Conservation (phyloP, 2,797 vertebrate species). For the Clarias pachynema region DNA sequence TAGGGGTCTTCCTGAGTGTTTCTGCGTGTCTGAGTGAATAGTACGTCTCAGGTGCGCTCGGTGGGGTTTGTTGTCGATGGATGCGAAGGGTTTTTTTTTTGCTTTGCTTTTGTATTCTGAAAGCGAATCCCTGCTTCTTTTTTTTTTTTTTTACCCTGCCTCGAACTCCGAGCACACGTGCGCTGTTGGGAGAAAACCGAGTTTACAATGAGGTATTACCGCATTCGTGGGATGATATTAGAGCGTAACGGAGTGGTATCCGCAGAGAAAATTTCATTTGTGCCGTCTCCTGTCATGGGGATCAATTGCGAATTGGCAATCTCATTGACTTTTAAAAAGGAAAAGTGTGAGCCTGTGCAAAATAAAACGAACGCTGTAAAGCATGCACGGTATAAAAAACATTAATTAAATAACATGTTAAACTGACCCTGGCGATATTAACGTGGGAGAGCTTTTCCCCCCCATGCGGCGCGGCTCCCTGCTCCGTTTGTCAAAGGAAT, state of each 20-base stretch:
- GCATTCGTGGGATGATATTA: constrained; percentile 48
- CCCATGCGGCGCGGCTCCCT: not conserved
- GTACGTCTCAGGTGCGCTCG: constrained; percentile 29
- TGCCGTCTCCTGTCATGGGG: constrained; percentile 33
- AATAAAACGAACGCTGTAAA: not conserved
- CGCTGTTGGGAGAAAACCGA: constrained; percentile 34
- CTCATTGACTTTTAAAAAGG: constrained; percentile 34
- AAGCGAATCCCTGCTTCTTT: constrained; percentile 19
- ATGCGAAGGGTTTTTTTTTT: constrained; percentile 27
- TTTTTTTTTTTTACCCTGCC: not conserved
- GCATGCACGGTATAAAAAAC: not conserved
- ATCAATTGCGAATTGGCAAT: constrained; percentile 46
- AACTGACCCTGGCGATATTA: not conserved
- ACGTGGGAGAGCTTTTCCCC: not conserved
- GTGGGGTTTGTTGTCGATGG: constrained; percentile 35
- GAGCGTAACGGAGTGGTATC: constrained; percentile 29
- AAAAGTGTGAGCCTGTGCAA: not conserved
- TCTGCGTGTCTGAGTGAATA: constrained; percentile 26
- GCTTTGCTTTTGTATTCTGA: constrained; percentile 33
- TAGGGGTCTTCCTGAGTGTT: constrained; percentile 34
- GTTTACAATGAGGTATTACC: constrained; percentile 45
- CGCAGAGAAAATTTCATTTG: constrained; percentile 48
- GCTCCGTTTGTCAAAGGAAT: not conserved
- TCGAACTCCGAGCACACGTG: constrained; percentile 10
- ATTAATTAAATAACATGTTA: constrained; percentile 1